phyloP scores from a whole-genome alignment of 2,797 vertebrate genomes.

The Gobionotothen gibberifrons region DNA sequence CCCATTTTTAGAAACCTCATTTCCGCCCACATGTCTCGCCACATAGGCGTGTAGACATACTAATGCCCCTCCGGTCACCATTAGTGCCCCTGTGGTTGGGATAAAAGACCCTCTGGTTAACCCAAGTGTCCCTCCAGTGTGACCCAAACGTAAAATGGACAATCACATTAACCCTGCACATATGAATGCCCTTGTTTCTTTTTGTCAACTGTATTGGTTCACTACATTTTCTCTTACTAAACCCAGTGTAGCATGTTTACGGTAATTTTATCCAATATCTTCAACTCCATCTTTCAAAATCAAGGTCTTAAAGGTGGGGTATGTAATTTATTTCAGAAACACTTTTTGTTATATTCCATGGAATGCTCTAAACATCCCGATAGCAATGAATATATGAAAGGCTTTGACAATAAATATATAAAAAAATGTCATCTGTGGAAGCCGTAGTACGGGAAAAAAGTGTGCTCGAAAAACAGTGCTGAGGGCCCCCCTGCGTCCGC shows the following conservation, averaged over 20 bases:
- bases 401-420: no score
- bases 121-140: conserved; percentile 2
- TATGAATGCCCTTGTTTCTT: background rate
- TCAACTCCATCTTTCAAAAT: no score
- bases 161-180: conserved; percentile 14
- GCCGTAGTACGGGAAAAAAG: no score
- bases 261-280: no score
- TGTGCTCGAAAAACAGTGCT: no score
- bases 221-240: background rate
- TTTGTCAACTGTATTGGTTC: background rate
- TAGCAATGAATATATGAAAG: no score
- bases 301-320: no score
- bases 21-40: conserved; percentile 42
- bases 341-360: no score
- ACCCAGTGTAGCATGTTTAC: background rate
- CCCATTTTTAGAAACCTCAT: conserved; percentile 48
- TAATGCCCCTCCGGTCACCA: conserved; percentile 33
- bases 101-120: conserved; percentile 20
- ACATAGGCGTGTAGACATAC: conserved; percentile 17
- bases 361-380: no score
- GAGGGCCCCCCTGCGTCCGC: no score
- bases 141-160: conserved; percentile 24
- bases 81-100: conserved; percentile 38
- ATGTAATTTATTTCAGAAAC: no score
- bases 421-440: no score